Conservation (phyloP, 1,140 invertebrate species). For the Phymastichus coffea region DNA sequence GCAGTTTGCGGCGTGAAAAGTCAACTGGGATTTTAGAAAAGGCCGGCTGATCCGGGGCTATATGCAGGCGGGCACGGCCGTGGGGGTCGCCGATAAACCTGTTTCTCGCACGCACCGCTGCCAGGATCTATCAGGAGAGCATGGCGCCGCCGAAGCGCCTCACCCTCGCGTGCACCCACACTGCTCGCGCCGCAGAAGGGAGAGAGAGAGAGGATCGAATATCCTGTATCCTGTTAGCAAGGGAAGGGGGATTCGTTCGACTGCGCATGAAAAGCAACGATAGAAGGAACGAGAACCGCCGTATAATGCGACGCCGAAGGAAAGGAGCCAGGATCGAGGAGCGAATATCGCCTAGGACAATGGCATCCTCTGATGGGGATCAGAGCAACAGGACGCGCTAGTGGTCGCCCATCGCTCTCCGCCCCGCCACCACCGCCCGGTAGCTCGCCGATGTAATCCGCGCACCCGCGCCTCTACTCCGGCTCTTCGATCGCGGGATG, state of each 20-base stretch:
- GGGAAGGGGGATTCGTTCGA: background rate
- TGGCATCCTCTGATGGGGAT: constrained; percentile 45
- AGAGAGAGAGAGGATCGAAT: constrained; percentile 21
- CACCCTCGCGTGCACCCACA: no score
- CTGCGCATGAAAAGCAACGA: background rate
- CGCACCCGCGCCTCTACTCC: no score
- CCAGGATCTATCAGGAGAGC: constrained; percentile 51
- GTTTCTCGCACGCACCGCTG: constrained; percentile 42
- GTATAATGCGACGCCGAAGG: constrained; percentile 23
- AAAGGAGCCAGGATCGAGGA: constrained; percentile 31
- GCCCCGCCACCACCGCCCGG: no score
- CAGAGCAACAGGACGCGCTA: constrained; percentile 47
- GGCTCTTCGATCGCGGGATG: no score
- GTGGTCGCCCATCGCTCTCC: constrained; percentile 19
- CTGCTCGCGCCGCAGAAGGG: no score
- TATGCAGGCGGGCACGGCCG: no score
- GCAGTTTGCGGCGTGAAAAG: constrained; percentile 16
- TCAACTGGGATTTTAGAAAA: constrained; percentile 20
- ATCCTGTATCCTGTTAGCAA: constrained; percentile 3
- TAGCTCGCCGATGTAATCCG: no score
- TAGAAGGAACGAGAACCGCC: constrained; percentile 21
- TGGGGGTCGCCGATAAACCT: no score
- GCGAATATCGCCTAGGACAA: constrained; percentile 44
- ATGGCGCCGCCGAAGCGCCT: constrained; percentile 28
- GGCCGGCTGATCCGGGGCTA: no score